Percentiles rank a stretch among this genome's conserved stretches.
Conservation (phyloP, 2,888 invertebrate species). For the Drosophila setosimentum region DNA sequence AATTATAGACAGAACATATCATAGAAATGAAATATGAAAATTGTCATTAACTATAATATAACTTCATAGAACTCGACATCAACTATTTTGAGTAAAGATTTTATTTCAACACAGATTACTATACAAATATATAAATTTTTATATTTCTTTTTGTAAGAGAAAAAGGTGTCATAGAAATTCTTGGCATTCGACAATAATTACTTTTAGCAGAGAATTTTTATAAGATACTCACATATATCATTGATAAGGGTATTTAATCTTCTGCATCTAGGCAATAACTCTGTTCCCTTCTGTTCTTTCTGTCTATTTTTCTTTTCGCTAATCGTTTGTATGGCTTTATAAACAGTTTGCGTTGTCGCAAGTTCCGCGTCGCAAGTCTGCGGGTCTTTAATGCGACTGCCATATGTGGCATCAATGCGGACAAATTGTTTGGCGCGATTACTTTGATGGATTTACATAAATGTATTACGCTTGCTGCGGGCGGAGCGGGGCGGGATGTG, state of each 20-base stretch:
- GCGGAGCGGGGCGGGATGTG: background rate
- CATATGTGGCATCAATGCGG: conserved; percentile 45
- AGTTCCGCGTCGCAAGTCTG: conserved; percentile 35
- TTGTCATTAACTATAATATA: background rate
- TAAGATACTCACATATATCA: background rate
- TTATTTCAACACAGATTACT: background rate
- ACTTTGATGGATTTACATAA: conserved; percentile 40
- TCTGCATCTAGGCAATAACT: background rate
- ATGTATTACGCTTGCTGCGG: background rate
- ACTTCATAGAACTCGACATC: background rate
- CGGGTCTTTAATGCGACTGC: conserved; percentile 43
- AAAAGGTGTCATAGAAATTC: background rate
- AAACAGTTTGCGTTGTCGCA: conserved; percentile 48
- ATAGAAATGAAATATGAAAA: background rate
- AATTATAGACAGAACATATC: background rate
- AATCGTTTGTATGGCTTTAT: conserved; percentile 60
- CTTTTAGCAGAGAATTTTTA: background rate
- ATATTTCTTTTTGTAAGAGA: too few species aligned
- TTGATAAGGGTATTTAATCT: conserved; percentile 9
- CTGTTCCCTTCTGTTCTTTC: background rate
- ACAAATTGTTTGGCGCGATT: conserved; percentile 51
- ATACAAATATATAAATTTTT: background rate
- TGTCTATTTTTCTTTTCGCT: conserved; percentile 36
- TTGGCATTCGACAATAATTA: background rate
- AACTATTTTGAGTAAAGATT: background rate